Conservation (phyloP, 2,888 invertebrate genomes). For the Cactoblastis cactorum region DNA sequence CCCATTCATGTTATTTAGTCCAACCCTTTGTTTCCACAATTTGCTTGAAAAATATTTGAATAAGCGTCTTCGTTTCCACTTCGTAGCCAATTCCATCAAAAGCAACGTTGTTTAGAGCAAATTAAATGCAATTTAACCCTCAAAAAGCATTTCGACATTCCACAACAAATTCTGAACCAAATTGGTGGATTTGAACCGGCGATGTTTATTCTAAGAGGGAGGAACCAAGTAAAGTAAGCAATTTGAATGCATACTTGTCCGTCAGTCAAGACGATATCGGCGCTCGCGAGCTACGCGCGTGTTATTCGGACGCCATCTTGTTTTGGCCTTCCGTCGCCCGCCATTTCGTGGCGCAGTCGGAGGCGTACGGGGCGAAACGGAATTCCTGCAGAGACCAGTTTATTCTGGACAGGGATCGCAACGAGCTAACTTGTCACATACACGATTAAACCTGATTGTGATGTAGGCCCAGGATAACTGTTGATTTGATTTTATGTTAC, state of each 20-base stretch:
- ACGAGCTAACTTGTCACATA: constrained; percentile 76
- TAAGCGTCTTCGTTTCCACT: constrained; percentile 18
- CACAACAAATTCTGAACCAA: constrained; percentile 75
- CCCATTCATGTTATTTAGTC: neutral
- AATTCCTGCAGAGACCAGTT: constrained; percentile 11
- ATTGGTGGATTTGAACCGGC: constrained; percentile 65
- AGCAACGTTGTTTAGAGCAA: constrained; percentile 66
- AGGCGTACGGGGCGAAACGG: neutral
- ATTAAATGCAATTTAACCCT: constrained; percentile 76
- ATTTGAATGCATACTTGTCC: constrained; percentile 88
- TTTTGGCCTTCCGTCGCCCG: constrained; percentile 10
- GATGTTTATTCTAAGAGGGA: constrained; percentile 67
- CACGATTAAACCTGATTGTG: constrained; percentile 78
- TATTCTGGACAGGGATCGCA: constrained; percentile 27
- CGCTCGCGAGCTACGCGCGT: constrained; percentile 26
- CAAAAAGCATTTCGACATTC: constrained; percentile 72
- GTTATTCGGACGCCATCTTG: constrained; percentile 23
- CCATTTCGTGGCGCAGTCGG: neutral
- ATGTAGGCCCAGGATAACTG: constrained; percentile 78
- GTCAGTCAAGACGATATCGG: constrained; percentile 84
- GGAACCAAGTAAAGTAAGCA: constrained; percentile 81
- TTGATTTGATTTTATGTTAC: constrained; percentile 79
- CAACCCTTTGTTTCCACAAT: neutral
- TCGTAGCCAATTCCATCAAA: constrained; percentile 24
- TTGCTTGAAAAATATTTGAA: constrained; percentile 3